These are phyloP conservation scores for Megaptera novaeangliae DNA, from an alignment of 2,113 vertebrate genomes.

Conservation along the genomic window DNA sequence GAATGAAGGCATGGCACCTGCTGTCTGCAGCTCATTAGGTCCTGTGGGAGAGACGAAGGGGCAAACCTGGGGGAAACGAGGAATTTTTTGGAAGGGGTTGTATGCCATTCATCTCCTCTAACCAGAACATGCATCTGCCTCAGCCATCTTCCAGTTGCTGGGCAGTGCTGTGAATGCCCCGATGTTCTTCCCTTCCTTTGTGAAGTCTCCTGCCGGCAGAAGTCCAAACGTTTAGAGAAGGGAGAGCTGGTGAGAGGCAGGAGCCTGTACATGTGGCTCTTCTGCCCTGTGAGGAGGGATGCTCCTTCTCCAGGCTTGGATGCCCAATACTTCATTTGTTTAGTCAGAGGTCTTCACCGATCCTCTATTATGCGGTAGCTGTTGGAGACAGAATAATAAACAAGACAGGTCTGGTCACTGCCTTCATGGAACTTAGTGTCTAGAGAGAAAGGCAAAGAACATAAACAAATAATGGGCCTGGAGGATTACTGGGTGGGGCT, in stretches of 20 bases:
- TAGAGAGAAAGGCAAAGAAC: neutral
- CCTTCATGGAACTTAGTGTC: neutral
- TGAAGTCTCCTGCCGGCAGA: too few species aligned
- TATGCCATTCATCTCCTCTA: neutral
- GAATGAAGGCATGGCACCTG: neutral
- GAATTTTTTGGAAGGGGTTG: neutral
- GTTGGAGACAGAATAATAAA: neutral
- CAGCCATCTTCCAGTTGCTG: neutral
- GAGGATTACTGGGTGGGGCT: neutral
- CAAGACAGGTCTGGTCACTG: neutral
- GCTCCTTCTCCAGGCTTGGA: neutral
- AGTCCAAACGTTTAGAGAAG: fast-evolving
- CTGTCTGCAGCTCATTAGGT: neutral
- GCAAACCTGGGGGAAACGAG: neutral
- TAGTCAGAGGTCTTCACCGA: neutral
- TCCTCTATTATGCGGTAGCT: neutral
- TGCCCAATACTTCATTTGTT: neutral
- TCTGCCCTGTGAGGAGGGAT: neutral
- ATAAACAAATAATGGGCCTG: neutral
- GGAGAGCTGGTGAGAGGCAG: neutral
- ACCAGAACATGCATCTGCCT: neutral
- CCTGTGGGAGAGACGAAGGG: neutral
- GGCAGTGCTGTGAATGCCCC: fast-evolving
- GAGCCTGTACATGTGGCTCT: neutral
- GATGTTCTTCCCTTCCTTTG: neutral